Percentiles rank a stretch among this genome's conserved stretches.
Conservation (phyloP, 1,140 invertebrate genomes). For the Sitobion miscanthi region DNA sequence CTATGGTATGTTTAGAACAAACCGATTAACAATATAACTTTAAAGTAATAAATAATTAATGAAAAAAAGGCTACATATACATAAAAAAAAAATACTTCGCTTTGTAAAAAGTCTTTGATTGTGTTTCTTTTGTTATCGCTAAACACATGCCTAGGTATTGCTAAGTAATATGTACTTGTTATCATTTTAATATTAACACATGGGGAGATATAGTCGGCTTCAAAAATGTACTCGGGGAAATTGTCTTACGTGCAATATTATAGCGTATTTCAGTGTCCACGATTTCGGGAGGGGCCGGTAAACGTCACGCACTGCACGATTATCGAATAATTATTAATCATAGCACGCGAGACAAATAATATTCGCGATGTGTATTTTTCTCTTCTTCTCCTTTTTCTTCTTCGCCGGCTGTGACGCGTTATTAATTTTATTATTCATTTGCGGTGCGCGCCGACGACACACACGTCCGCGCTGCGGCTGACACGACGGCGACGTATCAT, state of each 20-base stretch:
- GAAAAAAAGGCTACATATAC: background rate
- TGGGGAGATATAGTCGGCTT: too few species aligned
- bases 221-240: background rate
- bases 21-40: background rate
- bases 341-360: background rate
- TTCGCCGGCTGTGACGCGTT: background rate
- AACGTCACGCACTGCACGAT: background rate
- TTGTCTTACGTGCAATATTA: background rate
- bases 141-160: background rate
- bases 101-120: background rate
- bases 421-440: background rate
- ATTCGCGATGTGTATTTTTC: background rate
- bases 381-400: background rate
- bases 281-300: background rate
- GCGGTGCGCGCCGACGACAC: background rate
- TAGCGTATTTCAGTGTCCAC: background rate
- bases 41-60: background rate
- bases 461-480: background rate
- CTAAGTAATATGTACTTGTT: background rate
- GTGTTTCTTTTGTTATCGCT: background rate
- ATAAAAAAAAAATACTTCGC: background rate
- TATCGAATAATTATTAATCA: slow-evolving; percentile 18
- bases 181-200: background rate
- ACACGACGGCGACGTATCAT: background rate
- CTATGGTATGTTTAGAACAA: background rate